Conservation (phyloP, 2,888 invertebrate species). For the Eristalis arbustorum region DNA sequence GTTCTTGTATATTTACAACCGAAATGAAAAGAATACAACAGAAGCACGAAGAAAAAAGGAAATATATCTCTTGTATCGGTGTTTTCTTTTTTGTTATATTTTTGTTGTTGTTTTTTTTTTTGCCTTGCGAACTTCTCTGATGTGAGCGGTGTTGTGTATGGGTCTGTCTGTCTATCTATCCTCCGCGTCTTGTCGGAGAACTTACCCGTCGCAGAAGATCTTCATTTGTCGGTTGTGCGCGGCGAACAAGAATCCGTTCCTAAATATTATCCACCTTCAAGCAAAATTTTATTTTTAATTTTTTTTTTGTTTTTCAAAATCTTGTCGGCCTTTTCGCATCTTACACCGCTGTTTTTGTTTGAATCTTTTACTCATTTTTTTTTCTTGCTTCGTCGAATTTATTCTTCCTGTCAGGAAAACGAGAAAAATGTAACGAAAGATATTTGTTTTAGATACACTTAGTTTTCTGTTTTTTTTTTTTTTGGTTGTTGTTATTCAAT, state of each 20-base stretch:
- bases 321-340: constrained; percentile 9
- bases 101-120: constrained; percentile 33
- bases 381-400: neutral
- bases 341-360: neutral
- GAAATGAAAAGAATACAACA: constrained; percentile 12
- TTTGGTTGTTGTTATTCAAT: constrained; percentile 2
- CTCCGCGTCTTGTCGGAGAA: constrained; percentile 61
- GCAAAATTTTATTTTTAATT: constrained; percentile 23
- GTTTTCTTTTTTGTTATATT: neutral
- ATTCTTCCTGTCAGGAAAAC: constrained; percentile 4
- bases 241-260: constrained; percentile 72
- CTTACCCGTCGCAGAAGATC: constrained; percentile 75
- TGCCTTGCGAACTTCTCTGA: constrained; percentile 65
- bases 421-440: neutral
- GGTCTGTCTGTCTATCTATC: constrained; percentile 67
- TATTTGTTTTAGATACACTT: neutral
- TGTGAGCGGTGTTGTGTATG: constrained; percentile 59
- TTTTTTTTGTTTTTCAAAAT: constrained; percentile 10
- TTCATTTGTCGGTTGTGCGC: constrained; percentile 79
- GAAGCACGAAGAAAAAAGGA: constrained; percentile 1
- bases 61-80: constrained; percentile 42
- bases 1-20: constrained; percentile 36
- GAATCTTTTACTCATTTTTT: constrained; percentile 13
- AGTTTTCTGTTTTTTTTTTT: neutral
- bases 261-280: constrained; percentile 56